Percentiles rank a stretch among this genome's conserved stretches.
Conservation (phyloP, 2,113 vertebrate species). For the Nycticebus coucang region DNA sequence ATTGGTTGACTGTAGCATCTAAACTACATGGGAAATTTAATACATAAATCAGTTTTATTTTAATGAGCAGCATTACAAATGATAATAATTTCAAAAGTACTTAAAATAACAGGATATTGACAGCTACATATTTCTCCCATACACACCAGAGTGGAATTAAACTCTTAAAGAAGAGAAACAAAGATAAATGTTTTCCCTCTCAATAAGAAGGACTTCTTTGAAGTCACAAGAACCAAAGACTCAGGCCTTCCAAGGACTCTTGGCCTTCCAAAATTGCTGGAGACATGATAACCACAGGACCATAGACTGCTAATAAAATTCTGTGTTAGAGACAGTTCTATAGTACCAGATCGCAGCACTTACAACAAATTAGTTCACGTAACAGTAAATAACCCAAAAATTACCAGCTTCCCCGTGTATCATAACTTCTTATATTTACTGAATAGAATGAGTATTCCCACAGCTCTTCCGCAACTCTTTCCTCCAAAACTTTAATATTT, state of each 20-base stretch:
- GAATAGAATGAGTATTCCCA: background rate
- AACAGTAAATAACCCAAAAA: background rate
- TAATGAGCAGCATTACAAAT: background rate
- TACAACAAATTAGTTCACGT: background rate
- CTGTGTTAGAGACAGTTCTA: too few species aligned
- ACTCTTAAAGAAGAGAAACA: background rate
- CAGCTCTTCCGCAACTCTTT: background rate
- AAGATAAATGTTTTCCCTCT: background rate
- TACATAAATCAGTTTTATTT: background rate
- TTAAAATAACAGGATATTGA: background rate
- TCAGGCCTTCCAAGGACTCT: background rate
- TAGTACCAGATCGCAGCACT: background rate
- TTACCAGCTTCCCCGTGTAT: background rate
- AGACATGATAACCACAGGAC: background rate
- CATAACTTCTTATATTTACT: background rate
- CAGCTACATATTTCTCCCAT: background rate
- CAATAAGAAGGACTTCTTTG: background rate
- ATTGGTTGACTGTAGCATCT: background rate
- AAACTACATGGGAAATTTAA: background rate
- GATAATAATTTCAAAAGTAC: background rate
- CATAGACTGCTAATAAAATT: background rate
- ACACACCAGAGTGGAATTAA: background rate
- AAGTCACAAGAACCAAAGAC: background rate
- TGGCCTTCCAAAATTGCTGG: background rate
- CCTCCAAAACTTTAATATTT: background rate